Percentiles rank a stretch among this genome's conserved stretches.
These are phyloP conservation scores for Archips crataeganus DNA, from an alignment of 2,888 invertebrate genomes.

Conservation along the genomic window DNA sequence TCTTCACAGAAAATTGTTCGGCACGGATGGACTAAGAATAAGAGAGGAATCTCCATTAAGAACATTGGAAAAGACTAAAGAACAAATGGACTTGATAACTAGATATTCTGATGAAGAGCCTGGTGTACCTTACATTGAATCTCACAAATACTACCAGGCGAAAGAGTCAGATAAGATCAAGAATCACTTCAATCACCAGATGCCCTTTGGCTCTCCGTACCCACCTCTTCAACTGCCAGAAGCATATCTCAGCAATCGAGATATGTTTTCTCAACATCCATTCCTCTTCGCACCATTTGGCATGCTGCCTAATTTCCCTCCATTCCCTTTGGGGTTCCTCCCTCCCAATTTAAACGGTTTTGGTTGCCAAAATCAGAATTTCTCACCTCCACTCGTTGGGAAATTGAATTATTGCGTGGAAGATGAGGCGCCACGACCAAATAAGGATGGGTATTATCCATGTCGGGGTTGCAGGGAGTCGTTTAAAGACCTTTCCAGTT, in stretches of 20 bases:
- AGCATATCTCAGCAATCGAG: conserved; percentile 72
- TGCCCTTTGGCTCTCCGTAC: conserved; percentile 69
- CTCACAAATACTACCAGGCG: conserved; percentile 74
- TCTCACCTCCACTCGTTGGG: conserved; percentile 66
- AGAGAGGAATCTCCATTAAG: conserved; percentile 76
- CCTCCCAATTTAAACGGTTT: conserved; percentile 77
- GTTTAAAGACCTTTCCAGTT: conserved; percentile 86
- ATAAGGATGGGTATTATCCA: conserved; percentile 88
- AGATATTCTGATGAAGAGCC: conserved; percentile 91
- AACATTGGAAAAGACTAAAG: conserved; percentile 84
- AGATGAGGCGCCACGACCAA: conserved; percentile 88
- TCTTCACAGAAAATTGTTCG: conserved; percentile 95
- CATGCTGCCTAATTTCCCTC: conserved; percentile 80
- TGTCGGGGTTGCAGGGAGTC: conserved; percentile 90
- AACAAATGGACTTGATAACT: conserved; percentile 93
- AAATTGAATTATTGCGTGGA: conserved; percentile 87
- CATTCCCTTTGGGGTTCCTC: conserved; percentile 75
- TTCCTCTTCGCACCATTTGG: conserved; percentile 81
- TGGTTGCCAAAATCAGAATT: conserved; percentile 71
- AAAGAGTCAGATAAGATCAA: conserved; percentile 73
- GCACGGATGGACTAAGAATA: conserved; percentile 86
- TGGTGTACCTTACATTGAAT: conserved; percentile 85
- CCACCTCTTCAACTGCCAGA: conserved; percentile 73
- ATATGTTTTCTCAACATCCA: conserved; percentile 77
- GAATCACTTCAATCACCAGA: conserved; percentile 60